Evolutionary conservation across 2,113 vertebrate genomes (phyloP), one percentile per base, ranked within the genome.

Genomic region (Todiramphus saurophagus): DNA sequence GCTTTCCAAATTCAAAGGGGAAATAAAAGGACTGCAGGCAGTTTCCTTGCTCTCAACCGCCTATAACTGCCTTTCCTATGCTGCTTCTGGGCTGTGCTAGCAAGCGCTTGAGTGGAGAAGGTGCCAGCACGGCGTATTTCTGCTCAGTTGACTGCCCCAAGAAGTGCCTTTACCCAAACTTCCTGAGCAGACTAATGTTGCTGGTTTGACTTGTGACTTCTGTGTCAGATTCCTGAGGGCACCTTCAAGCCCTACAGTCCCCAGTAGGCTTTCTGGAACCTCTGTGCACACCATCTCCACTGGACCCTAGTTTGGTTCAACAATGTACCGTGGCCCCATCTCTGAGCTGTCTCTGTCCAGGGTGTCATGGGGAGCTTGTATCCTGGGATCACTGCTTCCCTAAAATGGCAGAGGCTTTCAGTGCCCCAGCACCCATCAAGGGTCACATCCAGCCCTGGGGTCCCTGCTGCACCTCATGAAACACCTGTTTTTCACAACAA

Each of bases 51-150:
- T 53, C 30, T 82, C 55, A 50, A 55, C 31, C 46, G 48, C 48
- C 37, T 82, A 2, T 17, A 56, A 37, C 27, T 63, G 33, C 55
- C n/a, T 12, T 68, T 89, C 78, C 43, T 68, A 37, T 9, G 62
- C 27, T 7, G 58, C 41, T 31, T 51, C 50, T 51, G 35, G 30
- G 31, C 77, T 89, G n/a, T 9, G 6, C 50, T 91, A 62, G 14
- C 24, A 53, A 91, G 46, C 10, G 10, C 20, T 83, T 48, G 30
- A 79, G 48, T 9, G 16, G 23, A 75, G 33, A 55, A 63, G 58
- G 33, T 0, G 1, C 13, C 19, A 87, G 37, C 33, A 60, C 0
- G 0, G 17, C 31, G 19, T 15, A 30, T 69, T 83, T 81, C 77
- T 69, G 9, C n/a, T 87, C 35, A n/a, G 30, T 7, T n/a, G 59